A percentile compares a stretch with the other conserved stretches of the same genome.
These are phyloP conservation scores for Allobates femoralis DNA, from an alignment of 2,797 vertebrate species.

Conservation along the genomic window DNA sequence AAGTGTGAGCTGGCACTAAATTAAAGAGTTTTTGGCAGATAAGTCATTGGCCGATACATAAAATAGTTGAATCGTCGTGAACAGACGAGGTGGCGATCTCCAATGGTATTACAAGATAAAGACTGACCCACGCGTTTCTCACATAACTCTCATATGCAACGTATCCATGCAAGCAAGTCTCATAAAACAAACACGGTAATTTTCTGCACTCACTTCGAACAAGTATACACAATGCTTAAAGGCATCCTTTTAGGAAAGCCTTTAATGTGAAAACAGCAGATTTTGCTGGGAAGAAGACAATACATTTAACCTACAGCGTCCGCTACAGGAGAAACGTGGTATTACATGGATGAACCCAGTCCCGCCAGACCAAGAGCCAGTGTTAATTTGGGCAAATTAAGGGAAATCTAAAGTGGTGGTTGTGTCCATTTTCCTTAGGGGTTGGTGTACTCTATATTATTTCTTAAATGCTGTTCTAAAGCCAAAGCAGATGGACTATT, in stretches of 20 bases:
- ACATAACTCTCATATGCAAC: conserved; percentile 16
- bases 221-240: conserved; percentile 15
- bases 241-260: not conserved
- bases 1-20: conserved; percentile 25
- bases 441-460: not conserved
- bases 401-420: no score
- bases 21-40: conserved; percentile 1
- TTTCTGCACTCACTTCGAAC: not conserved
- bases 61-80: not conserved
- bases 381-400: not conserved
- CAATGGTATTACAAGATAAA: not conserved
- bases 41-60: conserved; percentile 1
- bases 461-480: not conserved
- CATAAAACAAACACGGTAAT: not conserved
- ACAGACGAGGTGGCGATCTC: not conserved
- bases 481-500: not conserved
- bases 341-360: not conserved
- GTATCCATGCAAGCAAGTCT: conserved; percentile 11
- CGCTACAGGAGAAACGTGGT: not conserved
- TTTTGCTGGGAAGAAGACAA: not conserved
- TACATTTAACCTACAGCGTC: not conserved
- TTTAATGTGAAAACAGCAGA: not conserved
- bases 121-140: not conserved
- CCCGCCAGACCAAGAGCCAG: not conserved
- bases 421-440: not conserved